Conservation (phyloP, 2,888 invertebrate species). For the Eubasilissa splendida region DNA sequence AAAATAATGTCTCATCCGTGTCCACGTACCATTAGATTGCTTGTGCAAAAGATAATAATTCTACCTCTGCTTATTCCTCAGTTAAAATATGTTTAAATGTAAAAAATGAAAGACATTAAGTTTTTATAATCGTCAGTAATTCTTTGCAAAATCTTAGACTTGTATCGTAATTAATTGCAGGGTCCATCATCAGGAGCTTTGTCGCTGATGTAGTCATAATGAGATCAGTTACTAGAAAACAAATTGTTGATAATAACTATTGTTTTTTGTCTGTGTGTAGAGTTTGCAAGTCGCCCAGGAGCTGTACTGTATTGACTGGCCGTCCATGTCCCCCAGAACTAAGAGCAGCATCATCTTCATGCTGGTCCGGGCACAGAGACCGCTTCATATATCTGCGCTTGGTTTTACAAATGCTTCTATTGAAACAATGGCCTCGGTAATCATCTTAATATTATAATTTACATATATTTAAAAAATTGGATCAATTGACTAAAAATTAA, state of each 20-base stretch:
- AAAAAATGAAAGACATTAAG: not conserved
- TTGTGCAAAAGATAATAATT: too few relatives aligned
- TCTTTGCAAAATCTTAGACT: not conserved
- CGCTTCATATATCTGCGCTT: slow-evolving; percentile 33
- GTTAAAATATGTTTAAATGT: not conserved
- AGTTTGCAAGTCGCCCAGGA: slow-evolving; percentile 15
- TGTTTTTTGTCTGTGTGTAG: slow-evolving; percentile 16
- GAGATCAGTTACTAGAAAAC: too few relatives aligned
- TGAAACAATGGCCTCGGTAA: slow-evolving; percentile 38
- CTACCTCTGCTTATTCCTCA: not conserved
- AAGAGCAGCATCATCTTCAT: slow-evolving; percentile 33
- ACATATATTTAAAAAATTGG: too few relatives aligned
- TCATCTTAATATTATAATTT: too few relatives aligned
- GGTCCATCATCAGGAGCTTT: too few relatives aligned
- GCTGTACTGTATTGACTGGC: slow-evolving; percentile 38
- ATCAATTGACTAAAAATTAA: too few relatives aligned
- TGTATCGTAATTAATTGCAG: too few relatives aligned
- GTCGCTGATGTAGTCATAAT: too few relatives aligned
- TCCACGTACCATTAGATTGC: too few relatives aligned
- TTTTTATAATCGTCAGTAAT: too few relatives aligned
- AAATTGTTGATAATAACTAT: too few relatives aligned
- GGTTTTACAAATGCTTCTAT: slow-evolving; percentile 29
- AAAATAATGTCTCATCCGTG: too few relatives aligned
- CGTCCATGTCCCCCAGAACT: slow-evolving; percentile 9
- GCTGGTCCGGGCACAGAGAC: slow-evolving; percentile 32